Evolutionary conservation across 1,140 invertebrate genomes (phyloP), one percentile per base, ranked within the genome.

Genomic region (Euura lappo): DNA sequence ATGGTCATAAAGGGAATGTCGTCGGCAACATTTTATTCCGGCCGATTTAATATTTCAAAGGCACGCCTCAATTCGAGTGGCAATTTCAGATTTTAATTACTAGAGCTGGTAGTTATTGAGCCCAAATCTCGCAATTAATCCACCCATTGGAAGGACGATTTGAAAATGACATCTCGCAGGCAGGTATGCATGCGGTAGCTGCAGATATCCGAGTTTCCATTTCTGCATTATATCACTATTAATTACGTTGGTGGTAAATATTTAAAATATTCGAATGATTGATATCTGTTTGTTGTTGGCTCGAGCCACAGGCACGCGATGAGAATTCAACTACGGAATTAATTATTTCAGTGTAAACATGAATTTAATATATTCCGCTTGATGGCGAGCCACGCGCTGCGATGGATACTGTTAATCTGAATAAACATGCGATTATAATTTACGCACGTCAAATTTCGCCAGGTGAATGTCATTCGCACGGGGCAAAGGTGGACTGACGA

Each of bases 301-400:
- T 28, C 74, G 75, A 76, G 60, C 67, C 68, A 76, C 11, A 44
- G 66, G 66, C 4, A 42, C 13, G 44, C 72, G 74, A 77, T 72
- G 74, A 68, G 66, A 84, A 84, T 84, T 83, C 80, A 76, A 75
- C 79, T 79, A 76, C 74, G 72, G 79, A 83, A 84, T 85, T 84
- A 84, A 85, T 85, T 84, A 82, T 83, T 83, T 79, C 77, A 76
- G 80, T 76, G 79, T 79, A 85, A 85, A 85, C 81, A 84, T 84
- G 76, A 76, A 78, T 81, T 83, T 83, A 83, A 85, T 84, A 84
- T 83, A 84, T 84, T 84, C 79, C 80, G 79, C 83, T 84, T 84
- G 80, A 83, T 78, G 81, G 67, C 45, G 43, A 60, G 51, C 51
- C 51, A 60, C 51, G 51, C 51, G 13, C 66, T 68, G 44, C 66